Evolutionary conservation across 2,888 invertebrate genomes (phyloP).

Genomic region (Ectropis crepuscularia): DNA sequence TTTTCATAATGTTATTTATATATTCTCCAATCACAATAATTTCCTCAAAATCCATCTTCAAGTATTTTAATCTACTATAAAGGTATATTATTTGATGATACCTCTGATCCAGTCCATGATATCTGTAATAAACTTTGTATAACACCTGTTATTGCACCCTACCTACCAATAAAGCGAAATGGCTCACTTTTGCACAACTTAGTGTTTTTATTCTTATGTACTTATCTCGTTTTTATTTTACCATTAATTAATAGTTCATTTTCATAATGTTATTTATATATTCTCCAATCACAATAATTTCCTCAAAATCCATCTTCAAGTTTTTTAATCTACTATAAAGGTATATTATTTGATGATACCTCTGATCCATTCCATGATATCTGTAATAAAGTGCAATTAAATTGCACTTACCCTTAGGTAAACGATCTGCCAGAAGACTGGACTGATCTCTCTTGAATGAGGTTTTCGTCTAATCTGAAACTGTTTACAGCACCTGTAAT

Average conservation of each 20-base stretch:
- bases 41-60: not conserved
- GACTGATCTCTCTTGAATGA: not conserved
- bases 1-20: too few species aligned
- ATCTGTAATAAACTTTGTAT: not conserved
- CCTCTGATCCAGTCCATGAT: not conserved
- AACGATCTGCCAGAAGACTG: too few species aligned
- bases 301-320: not conserved
- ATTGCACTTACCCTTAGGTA: conserved; percentile 9
- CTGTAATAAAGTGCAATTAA: conserved; percentile 6
- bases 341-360: not conserved
- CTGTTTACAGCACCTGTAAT: not conserved
- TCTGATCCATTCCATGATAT: not conserved
- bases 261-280: too few species aligned
- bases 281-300: too few species aligned
- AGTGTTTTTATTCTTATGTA: too few species aligned
- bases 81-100: not conserved
- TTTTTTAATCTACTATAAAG: not conserved
- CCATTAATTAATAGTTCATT: too few species aligned
- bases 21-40: too few species aligned
- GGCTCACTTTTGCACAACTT: too few species aligned
- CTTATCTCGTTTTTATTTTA: too few species aligned
- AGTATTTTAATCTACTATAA: not conserved
- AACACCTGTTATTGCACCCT: too few species aligned
- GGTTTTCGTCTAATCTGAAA: conserved; percentile 6
- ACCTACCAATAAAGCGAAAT: too few species aligned